Evolutionary conservation across 2,888 invertebrate genomes (phyloP).

Genomic region (Harmothoe impar): DNA sequence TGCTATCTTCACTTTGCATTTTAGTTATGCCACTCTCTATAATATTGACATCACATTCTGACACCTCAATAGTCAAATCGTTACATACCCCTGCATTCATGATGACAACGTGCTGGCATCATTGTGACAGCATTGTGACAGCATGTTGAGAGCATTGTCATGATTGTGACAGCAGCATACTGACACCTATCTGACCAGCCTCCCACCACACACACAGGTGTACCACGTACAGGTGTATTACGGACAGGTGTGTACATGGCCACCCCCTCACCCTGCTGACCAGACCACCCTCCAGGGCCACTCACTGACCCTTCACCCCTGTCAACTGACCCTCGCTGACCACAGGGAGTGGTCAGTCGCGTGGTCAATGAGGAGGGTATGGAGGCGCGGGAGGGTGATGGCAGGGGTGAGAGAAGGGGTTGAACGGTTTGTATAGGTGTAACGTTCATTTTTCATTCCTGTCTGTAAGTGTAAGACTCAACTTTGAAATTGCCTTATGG

Average conservation of each 20-base stretch:
- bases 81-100: neutral
- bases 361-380: neutral
- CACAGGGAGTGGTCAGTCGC: conserved; percentile 9
- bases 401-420: neutral
- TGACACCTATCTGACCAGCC: neutral
- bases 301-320: conserved; percentile 22
- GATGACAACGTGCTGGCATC: neutral
- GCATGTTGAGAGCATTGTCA: too few relatives aligned
- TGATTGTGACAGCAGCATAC: too few relatives aligned
- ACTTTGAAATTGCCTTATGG: too few relatives aligned
- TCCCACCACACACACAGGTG: neutral
- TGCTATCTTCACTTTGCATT: neutral
- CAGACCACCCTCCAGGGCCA: neutral
- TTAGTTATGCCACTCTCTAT: too few relatives aligned
- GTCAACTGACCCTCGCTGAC: neutral
- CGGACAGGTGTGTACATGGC: neutral
- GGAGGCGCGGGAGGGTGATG: neutral
- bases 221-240: neutral
- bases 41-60: neutral
- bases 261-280: neutral
- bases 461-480: too few relatives aligned
- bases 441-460: too few relatives aligned
- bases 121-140: neutral
- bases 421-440: too few relatives aligned
- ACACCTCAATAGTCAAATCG: neutral